These are phyloP conservation scores for Drosophila tsacasi DNA, from an alignment of 1,140 invertebrate species.

Conservation along the genomic window DNA sequence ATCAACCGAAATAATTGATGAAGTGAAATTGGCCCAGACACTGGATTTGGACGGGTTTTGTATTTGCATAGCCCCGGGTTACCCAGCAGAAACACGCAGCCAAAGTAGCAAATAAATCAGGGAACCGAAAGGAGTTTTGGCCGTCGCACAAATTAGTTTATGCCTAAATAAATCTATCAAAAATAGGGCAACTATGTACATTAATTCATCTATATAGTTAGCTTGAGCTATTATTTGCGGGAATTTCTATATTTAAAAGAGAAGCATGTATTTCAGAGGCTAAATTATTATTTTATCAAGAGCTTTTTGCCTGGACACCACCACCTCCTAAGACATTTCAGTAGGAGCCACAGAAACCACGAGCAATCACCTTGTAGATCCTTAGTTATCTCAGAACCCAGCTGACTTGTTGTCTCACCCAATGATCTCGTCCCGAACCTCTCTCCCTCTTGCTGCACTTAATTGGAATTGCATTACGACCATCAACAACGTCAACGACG, in stretches of 20 bases:
- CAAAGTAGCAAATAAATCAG: constrained; percentile 15
- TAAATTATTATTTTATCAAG: not conserved
- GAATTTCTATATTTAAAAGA: not conserved
- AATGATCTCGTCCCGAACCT: constrained; percentile 34
- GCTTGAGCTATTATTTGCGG: not conserved
- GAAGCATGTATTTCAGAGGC: not conserved
- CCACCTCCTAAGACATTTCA: constrained; percentile 8
- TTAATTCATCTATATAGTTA: not conserved
- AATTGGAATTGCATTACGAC: constrained; percentile 74
- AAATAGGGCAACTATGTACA: not conserved
- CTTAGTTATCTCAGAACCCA: not conserved
- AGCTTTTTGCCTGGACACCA: not conserved
- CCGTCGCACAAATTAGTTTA: constrained; percentile 3
- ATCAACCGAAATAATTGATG: constrained; percentile 43
- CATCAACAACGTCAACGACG: constrained; percentile 45
- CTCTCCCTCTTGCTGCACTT: constrained; percentile 50
- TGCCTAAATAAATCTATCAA: not conserved
- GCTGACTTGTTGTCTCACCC: constrained; percentile 21
- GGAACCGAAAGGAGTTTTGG: not conserved
- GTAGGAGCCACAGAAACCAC: not conserved
- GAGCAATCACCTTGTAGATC: not conserved
- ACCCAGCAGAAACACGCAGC: not conserved
- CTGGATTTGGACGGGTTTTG: constrained; percentile 2
- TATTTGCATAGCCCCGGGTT: not conserved
- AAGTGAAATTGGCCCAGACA: constrained; percentile 20